Conservation (phyloP, 2,888 invertebrate species). For the Drosophila mulleri region DNA sequence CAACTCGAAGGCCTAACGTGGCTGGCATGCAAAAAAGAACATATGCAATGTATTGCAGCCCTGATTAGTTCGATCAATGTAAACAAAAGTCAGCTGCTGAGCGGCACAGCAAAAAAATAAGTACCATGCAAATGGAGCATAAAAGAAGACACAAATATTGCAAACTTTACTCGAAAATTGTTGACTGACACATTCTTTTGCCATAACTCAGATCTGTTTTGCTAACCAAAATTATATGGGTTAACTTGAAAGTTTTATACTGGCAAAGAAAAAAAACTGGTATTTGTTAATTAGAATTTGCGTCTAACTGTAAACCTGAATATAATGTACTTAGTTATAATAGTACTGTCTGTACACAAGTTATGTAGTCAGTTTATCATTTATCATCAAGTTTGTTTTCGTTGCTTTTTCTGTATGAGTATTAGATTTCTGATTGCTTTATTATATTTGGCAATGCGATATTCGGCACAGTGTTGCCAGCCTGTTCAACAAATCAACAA, state of each 20-base stretch:
- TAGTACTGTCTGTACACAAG: conserved; percentile 6
- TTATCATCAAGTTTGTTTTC: conserved; percentile 5
- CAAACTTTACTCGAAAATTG: conserved; percentile 7
- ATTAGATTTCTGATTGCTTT: conserved; percentile 26
- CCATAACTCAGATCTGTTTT: conserved; percentile 4
- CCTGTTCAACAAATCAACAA: conserved; percentile 48
- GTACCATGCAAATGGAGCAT: neutral
- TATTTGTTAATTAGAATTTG: conserved; percentile 11
- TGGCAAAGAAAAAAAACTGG: conserved; percentile 9
- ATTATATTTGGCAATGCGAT: conserved; percentile 48
- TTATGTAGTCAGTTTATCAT: conserved; percentile 14
- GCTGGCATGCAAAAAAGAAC: neutral
- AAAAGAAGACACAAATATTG: conserved; percentile 5
- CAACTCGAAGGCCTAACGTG: neutral
- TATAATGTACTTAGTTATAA: conserved; percentile 22
- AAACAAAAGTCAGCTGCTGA: conserved; percentile 50
- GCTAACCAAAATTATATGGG: conserved; percentile 5
- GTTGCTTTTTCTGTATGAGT: neutral
- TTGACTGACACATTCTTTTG: conserved; percentile 9
- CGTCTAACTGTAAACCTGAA: conserved; percentile 4
- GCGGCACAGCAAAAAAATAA: neutral
- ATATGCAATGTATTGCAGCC: conserved; percentile 29
- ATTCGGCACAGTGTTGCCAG: conserved; percentile 58
- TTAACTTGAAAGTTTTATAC: neutral
- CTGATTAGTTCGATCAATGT: conserved; percentile 24